These are phyloP conservation scores for Epizoanthus stellaris DNA, from an alignment of 92 coral and sea anemone species.

Conservation along the genomic window DNA sequence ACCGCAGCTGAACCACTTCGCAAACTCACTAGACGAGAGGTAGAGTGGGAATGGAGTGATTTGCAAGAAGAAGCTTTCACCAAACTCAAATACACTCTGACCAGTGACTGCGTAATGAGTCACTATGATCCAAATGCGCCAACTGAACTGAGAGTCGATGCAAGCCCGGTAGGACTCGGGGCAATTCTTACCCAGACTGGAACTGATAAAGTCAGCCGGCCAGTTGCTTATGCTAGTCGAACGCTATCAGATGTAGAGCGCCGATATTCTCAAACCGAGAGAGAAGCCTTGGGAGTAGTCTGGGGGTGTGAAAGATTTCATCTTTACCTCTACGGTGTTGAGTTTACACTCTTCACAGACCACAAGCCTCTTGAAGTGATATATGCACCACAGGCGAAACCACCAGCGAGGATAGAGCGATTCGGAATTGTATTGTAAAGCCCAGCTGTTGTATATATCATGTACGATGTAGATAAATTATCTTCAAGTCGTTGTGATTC, in stretches of 20 bases:
- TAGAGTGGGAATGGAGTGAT: constrained; percentile 21
- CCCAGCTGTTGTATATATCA: too few relatives aligned
- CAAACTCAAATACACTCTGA: constrained; percentile 11
- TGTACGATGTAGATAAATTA: too few relatives aligned
- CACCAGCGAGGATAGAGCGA: constrained; percentile 50
- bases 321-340: constrained; percentile 49
- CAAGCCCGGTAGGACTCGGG: constrained; percentile 26
- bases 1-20: constrained; percentile 35
- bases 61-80: constrained; percentile 31
- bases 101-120: constrained; percentile 34
- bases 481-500: too few relatives aligned
- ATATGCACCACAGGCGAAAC: constrained; percentile 43
- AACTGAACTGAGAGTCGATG: constrained; percentile 38
- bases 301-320: constrained; percentile 61
- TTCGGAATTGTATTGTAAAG: neutral
- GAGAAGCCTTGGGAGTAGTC: constrained; percentile 48
- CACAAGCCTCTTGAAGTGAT: constrained; percentile 58
- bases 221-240: constrained; percentile 31
- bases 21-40: constrained; percentile 6
- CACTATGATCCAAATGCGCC: constrained; percentile 25
- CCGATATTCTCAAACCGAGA: constrained; percentile 43
- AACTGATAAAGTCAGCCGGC: neutral
- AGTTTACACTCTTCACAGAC: constrained; percentile 44
- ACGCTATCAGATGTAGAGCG: constrained; percentile 24
- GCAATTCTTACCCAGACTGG: neutral